Conservation (phyloP, 2,113 vertebrate species). For the Cinclus mexicanus region DNA sequence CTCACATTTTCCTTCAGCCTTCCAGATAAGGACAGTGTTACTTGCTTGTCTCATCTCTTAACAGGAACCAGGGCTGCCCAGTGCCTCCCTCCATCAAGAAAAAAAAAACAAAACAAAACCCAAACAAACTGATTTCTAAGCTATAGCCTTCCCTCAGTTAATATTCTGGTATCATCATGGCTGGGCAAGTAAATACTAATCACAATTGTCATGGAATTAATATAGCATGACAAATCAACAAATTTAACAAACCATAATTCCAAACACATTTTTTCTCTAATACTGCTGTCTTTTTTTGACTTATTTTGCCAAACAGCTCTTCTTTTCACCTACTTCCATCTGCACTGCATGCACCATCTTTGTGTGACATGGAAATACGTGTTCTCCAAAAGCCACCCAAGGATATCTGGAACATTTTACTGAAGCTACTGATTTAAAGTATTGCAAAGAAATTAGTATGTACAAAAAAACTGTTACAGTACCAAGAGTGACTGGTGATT, state of each 20-base stretch:
- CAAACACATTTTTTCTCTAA: background rate
- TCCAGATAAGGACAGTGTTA: background rate
- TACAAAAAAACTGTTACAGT: background rate
- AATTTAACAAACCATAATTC: background rate
- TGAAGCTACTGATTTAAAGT: background rate
- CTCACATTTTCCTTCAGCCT: background rate
- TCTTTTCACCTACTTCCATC: background rate
- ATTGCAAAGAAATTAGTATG: background rate
- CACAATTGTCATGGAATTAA: background rate
- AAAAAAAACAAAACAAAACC: background rate
- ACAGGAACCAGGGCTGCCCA: background rate
- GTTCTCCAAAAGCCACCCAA: background rate
- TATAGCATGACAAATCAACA: background rate
- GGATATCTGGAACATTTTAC: background rate
- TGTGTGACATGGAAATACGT: background rate
- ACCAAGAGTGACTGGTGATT: background rate
- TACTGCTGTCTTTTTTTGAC: background rate
- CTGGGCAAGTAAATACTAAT: background rate
- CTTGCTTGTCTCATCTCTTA: background rate
- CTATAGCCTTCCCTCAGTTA: background rate
- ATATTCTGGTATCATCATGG: background rate
- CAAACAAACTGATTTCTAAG: background rate
- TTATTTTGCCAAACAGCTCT: background rate
- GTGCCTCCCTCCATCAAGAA: background rate
- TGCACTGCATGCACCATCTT: background rate